Evolutionary conservation across 2,113 vertebrate genomes (phyloP), one percentile per base, ranked within the genome.

Genomic region (Tetrax tetrax): DNA sequence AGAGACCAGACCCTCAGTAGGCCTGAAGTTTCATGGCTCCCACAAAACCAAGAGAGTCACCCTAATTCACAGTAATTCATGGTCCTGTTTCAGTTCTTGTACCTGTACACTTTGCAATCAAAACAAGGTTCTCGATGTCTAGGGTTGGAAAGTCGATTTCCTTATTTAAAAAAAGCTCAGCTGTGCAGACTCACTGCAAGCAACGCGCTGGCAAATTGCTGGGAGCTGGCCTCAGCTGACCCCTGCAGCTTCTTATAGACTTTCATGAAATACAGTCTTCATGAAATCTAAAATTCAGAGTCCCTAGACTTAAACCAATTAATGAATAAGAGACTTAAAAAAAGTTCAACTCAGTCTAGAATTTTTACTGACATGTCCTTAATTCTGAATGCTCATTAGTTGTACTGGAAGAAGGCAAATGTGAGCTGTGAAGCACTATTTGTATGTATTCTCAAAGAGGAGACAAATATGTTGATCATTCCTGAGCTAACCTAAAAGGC

Each of bases 401-500:
- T 96, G 79, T 80, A 68, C 60, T 64, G 75, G 77, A 88, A 95
- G 37, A 79, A 81, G 72, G 82, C 65, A 94, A 95, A 92, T 80
- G 81, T 68, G 77, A 94, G 76, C 81, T 81, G 28, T 47, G 84
- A 91, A 92, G 63, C 59, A 56, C 76, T 97, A 95, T 87, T 96
- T 90, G 93, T 92, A 90, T 54, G n/a, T 94, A 95, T 78, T 83
- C 59, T 78, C 48, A 57, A 89, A 60, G 69, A 96, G 57, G 80
- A 89, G 89, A 90, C 69, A 95, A 96, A 80, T 68, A 87, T 43
- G 74, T 93, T 95, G 82, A 96, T 93, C 33, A 69, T 78, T 96
- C 69, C 85, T 75, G n/a, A 89, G 54, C 78, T 96, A 96, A 97
- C 93, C 96, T 93, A 95, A 95, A 93, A 95, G 95, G 89, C 93